phyloP scores from a whole-genome alignment of 2,797 vertebrate species.

The Anomalospiza imberbis region DNA sequence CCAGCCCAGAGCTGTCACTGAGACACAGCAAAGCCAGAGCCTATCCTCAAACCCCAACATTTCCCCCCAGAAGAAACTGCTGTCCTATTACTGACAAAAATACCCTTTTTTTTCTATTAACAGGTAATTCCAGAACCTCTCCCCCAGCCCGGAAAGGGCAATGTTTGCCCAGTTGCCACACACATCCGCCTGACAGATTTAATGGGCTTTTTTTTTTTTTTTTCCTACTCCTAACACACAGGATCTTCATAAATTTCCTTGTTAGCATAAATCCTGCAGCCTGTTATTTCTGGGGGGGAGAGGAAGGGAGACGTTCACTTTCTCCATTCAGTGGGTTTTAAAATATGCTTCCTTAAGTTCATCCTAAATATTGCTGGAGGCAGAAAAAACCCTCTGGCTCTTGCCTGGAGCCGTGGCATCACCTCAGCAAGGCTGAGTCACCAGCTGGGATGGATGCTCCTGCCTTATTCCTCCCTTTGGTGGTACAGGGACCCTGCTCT shows the following conservation, averaged over 20 bases:
- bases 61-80: neutral
- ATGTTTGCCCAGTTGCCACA: constrained; percentile 64
- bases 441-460: neutral
- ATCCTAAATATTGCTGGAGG: constrained; percentile 30
- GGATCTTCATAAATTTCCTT: constrained; percentile 65
- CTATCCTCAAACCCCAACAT: neutral
- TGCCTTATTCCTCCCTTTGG: neutral
- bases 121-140: constrained; percentile 25
- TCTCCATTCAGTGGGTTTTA: constrained; percentile 41
- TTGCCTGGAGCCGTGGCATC: rapidly evolving
- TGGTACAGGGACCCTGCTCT: neutral
- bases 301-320: constrained; percentile 29
- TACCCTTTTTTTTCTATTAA: neutral
- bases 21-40: neutral
- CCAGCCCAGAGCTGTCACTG: neutral
- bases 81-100: neutral
- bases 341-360: constrained; percentile 34
- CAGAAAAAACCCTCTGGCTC: neutral
- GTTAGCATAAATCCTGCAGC: constrained; percentile 46
- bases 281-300: constrained; percentile 39
- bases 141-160: constrained; percentile 22
- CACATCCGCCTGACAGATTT: constrained; percentile 47
- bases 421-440: neutral
- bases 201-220: constrained; percentile 10
- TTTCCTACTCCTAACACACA: constrained; percentile 34